Evolutionary conservation across 1,140 invertebrate genomes (phyloP), one percentile per base, ranked within the genome.

Genomic region (Papilio dardanus): DNA sequence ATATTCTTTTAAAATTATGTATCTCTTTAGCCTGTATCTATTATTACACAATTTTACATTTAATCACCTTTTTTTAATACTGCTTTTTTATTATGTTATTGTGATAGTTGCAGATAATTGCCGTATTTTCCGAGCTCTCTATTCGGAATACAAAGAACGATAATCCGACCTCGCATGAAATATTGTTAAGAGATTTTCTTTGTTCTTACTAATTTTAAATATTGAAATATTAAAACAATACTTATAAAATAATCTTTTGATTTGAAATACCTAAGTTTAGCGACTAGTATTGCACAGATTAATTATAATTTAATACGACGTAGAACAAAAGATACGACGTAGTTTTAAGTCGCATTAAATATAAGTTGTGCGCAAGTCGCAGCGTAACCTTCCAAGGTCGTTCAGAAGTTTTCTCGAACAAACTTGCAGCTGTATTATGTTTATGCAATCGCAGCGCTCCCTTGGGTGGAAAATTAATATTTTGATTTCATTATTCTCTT

Each of bases 361-460:
- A 81, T 85, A 82, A 87, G 83, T 86, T 88, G 87, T 88, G 86
- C 89, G 83, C 87, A 90, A 92, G 85, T 90, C 86, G 81, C 78
- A 86, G 77, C 81, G 77, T 84, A 87, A 86, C 82, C 84, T 85
- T 81, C 85, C 88, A 92, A 93, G 91, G 90, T 93, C 91, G 91
- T 91, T 88, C 81, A 77, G 87, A 91, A 92, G 84, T 92, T 92
- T 87, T 86, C 82, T 84, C 82, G 81, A 89, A 88, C 89, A 85
- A 90, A 93, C 90, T 83, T 85, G 79, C 83, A 87, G 79, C 83
- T 87, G 77, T 84, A 73, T 33, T 21, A 50, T 73, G 71, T 73
- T 58, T 54, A 7, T 33, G 30, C 54, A 54, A 19, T 33, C 24
- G 46, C 28, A 33, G 30, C 42, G n/a, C 14, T 30, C 30, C 8